These are phyloP conservation scores for Automeris io DNA, from an alignment of 2,888 invertebrate species.

Conservation along the genomic window DNA sequence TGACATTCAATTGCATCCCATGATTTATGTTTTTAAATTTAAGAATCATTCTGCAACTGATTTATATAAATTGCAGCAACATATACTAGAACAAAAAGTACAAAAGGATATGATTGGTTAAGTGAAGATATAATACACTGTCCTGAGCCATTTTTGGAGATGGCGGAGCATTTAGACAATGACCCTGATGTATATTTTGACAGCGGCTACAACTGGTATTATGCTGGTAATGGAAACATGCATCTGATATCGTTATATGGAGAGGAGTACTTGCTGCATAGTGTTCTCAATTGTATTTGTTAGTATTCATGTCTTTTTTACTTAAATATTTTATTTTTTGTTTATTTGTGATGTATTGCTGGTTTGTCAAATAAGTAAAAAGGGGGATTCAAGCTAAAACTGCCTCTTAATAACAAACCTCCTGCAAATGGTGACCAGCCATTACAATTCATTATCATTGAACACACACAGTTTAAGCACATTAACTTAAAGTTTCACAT, in stretches of 20 bases:
- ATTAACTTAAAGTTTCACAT: too few relatives aligned
- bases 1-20: too few relatives aligned
- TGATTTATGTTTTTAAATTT: too few relatives aligned
- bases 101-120: slow-evolving; percentile 30
- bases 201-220: slow-evolving; percentile 64
- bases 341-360: background rate
- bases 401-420: too few relatives aligned
- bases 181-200: slow-evolving; percentile 60
- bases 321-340: background rate
- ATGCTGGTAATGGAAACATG: slow-evolving; percentile 61
- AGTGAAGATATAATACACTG: slow-evolving; percentile 54
- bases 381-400: too few relatives aligned
- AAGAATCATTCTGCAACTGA: too few relatives aligned
- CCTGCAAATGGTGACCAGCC: background rate
- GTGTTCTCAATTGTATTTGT: slow-evolving; percentile 53
- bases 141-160: slow-evolving; percentile 47
- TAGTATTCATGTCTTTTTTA: slow-evolving; percentile 28
- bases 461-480: too few relatives aligned
- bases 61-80: too few relatives aligned
- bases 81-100: too few relatives aligned
- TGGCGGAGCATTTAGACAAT: slow-evolving; percentile 46
- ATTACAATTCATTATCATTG: background rate
- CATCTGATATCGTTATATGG: slow-evolving; percentile 38
- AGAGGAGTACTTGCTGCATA: slow-evolving; percentile 49
- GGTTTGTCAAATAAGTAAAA: background rate